Conservation (phyloP, 2,797 vertebrate genomes). For the Schizopygopsis pylzovi region DNA sequence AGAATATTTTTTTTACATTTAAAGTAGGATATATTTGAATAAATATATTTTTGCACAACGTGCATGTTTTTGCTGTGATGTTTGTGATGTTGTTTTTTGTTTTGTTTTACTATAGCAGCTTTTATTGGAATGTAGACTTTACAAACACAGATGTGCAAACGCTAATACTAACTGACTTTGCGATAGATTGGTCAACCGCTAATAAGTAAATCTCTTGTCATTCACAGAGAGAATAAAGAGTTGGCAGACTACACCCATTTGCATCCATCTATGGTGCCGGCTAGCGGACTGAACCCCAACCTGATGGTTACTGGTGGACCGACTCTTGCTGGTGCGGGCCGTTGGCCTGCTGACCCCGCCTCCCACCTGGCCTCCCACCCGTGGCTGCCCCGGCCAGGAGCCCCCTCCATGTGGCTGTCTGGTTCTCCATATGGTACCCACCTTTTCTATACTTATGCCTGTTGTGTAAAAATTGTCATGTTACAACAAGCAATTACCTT, state of each 20-base stretch:
- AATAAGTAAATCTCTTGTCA: conserved; percentile 6
- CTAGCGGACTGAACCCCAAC: conserved; percentile 86
- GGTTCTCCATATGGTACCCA: conserved; percentile 89
- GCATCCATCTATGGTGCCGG: conserved; percentile 83
- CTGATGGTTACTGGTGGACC: conserved; percentile 96
- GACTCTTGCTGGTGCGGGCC: conserved; percentile 80
- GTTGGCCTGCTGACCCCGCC: conserved; percentile 89
- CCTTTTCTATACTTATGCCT: background rate
- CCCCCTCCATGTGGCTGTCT: conserved; percentile 92
- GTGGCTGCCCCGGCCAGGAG: conserved; percentile 90
- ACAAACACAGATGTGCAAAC: background rate
- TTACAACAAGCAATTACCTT: conserved; percentile 12
- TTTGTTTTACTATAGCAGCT: background rate
- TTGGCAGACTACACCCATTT: conserved; percentile 90
- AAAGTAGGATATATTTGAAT: background rate
- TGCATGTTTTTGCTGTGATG: background rate
- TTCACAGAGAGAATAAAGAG: conserved; percentile 91
- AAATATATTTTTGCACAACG: too few species aligned
- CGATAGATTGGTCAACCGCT: background rate
- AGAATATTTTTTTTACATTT: background rate
- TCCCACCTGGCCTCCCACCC: conserved; percentile 90
- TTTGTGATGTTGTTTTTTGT: background rate
- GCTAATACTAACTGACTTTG: background rate
- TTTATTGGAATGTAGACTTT: background rate
- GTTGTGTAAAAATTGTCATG: background rate